Evolutionary conservation across 2,888 invertebrate species (phyloP), one percentile per base, ranked within the genome.

Genomic region (Gastrophysa polygoni): DNA sequence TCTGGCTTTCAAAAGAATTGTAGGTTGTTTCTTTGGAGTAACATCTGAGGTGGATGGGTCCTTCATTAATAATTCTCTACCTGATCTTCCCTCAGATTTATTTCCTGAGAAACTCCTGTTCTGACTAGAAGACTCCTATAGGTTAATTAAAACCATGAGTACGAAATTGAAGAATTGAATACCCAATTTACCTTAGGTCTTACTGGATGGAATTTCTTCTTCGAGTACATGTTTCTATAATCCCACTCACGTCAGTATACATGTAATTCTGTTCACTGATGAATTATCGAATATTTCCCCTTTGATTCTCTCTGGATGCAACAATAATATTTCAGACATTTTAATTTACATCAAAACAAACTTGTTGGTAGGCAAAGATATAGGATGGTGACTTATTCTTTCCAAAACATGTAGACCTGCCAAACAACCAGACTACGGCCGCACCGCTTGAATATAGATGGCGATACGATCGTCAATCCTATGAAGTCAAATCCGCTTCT

Each of bases 1-100:
- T 64, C 90, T 82, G 0, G 88, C 86, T 80, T 89, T 89, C 17
- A 90, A 79, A 70, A 91, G 85, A 70, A 91, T 88, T 14, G 90
- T 89, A 1, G 90, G 90, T 68, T 85, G 87, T 50, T 81, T 81
- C 57, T 60, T 68, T n/a, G 60, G 63, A 6, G 58, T 38, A 14
- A 48, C 20, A 11, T 68, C 68, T 7, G 44, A 24, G 18, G 21
- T 21, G 4, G 47, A 32, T n/a, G 58, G 43, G 21, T 66, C 78
- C 44, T 51, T 71, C 29, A 51, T 57, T 48, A 57, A 47, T 16
- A 57, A 47, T 16, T 68, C 69, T 64, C 64, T 69, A 18, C 57
- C 51, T 43, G 59, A 55, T 55, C 65, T 68, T 32, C 44, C 47
- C 14, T 64, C 66, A 17, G 28, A 68, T 65, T 73, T 73, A 47